Percentiles rank a stretch among this genome's conserved stretches.
Evolutionary conservation across 2,113 vertebrate genomes (phyloP).

Genomic region (Propithecus coquereli): DNA sequence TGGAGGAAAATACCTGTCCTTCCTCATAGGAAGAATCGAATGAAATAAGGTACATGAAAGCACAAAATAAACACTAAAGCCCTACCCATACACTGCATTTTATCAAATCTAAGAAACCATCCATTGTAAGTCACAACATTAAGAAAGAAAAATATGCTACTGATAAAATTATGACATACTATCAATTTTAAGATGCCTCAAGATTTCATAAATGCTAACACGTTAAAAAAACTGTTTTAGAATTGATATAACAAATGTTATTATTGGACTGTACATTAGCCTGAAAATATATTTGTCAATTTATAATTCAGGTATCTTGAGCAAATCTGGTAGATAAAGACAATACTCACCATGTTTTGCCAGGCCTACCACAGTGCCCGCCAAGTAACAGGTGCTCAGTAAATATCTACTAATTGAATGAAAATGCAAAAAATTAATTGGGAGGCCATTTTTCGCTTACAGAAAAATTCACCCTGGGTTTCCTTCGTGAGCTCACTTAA

Average conservation of each 20-base stretch:
- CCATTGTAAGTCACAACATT: neutral
- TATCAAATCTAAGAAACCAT: neutral
- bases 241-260: neutral
- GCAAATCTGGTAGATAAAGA: neutral
- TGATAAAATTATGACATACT: neutral
- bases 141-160: neutral
- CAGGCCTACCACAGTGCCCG: neutral
- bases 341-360: neutral
- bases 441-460: neutral
- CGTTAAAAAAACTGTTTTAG: neutral
- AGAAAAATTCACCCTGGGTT: neutral
- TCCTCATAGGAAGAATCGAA: neutral
- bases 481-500: neutral
- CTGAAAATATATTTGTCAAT: neutral
- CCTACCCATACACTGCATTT: neutral
- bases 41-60: neutral
- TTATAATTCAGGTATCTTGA: neutral
- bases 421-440: neutral
- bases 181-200: neutral
- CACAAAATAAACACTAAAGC: neutral
- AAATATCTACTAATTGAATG: neutral
- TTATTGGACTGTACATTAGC: neutral
- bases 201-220: neutral
- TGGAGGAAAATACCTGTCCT: neutral
- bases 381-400: neutral